Conservation (phyloP, 2,113 vertebrate genomes). For the Cepphus grylle region DNA sequence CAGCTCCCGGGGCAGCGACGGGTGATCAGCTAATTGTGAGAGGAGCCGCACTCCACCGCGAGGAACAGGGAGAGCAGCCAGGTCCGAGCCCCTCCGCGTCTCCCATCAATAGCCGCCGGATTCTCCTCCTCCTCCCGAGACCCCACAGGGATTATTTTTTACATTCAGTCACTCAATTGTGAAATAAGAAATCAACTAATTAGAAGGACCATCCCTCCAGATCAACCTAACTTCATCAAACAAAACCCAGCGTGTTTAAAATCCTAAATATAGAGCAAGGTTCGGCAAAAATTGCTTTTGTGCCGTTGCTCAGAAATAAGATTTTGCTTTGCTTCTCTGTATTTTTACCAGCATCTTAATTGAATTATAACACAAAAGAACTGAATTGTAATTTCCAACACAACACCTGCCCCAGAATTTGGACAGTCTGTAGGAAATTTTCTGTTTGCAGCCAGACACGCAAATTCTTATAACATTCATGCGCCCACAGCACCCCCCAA, state of each 20-base stretch:
- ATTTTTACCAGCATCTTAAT: not conserved
- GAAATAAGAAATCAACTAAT: not conserved
- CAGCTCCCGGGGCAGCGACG: not conserved
- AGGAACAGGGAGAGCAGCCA: fast-evolving
- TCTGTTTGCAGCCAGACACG: not conserved
- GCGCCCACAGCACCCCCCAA: not conserved
- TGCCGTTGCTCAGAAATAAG: not conserved
- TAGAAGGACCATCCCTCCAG: not conserved
- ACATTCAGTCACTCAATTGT: not conserved
- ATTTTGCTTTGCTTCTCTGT: not conserved
- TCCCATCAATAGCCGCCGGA: fast-evolving
- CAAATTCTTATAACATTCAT: not conserved
- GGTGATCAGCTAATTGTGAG: fast-evolving
- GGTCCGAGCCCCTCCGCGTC: not conserved
- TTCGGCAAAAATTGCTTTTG: not conserved
- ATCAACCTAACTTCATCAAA: not conserved
- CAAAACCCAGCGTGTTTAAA: fast-evolving
- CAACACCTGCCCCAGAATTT: not conserved
- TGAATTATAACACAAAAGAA: not conserved
- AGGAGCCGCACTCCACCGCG: fast-evolving
- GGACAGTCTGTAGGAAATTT: not conserved
- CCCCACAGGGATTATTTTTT: not conserved
- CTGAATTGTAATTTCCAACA: not conserved
- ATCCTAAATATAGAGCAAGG: not conserved
- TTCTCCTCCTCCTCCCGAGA: not conserved